Percentiles rank a stretch among this genome's conserved stretches.
phyloP scores from a whole-genome alignment of 2,113 vertebrate species.

The Chroicocephalus ridibundus region DNA sequence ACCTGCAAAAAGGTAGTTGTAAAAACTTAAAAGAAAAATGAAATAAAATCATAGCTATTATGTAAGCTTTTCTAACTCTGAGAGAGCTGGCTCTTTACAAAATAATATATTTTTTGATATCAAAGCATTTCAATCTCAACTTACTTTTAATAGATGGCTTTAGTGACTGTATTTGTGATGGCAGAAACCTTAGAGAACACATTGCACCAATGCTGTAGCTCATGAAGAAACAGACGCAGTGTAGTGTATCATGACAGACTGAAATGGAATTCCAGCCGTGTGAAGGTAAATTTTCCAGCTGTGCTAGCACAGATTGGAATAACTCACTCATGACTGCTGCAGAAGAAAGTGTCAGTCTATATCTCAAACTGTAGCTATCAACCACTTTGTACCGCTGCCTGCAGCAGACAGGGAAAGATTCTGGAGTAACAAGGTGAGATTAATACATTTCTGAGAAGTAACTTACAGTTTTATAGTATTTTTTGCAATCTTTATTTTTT shows the following conservation, averaged over 20 bases:
- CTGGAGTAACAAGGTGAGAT: constrained; percentile 37
- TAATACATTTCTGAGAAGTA: constrained; percentile 34
- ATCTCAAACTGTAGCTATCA: constrained; percentile 71
- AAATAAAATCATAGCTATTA: neutral
- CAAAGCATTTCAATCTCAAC: constrained; percentile 22
- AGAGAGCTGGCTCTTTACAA: neutral
- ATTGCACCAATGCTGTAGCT: constrained; percentile 24
- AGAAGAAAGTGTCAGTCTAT: constrained; percentile 71
- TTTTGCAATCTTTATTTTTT: neutral
- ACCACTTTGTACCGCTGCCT: constrained; percentile 16
- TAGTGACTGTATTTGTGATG: constrained; percentile 37
- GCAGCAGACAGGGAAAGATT: constrained; percentile 7
- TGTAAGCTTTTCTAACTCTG: neutral
- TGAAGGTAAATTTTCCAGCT: constrained; percentile 79
- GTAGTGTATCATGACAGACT: constrained; percentile 72
- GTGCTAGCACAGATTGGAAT: constrained; percentile 74
- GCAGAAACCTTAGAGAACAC: constrained; percentile 54
- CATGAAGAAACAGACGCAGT: constrained; percentile 59
- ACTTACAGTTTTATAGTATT: neutral
- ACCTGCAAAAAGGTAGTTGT: neutral
- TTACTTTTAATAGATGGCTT: constrained; percentile 46
- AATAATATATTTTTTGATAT: constrained; percentile 11
- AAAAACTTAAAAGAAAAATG: neutral
- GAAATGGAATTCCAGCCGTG: constrained; percentile 72
- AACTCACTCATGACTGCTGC: constrained; percentile 76